A percentile compares a stretch with the other conserved stretches of the same genome.
phyloP scores from a whole-genome alignment of 2,797 vertebrate species.

The Lepilemur ruficaudatus region DNA sequence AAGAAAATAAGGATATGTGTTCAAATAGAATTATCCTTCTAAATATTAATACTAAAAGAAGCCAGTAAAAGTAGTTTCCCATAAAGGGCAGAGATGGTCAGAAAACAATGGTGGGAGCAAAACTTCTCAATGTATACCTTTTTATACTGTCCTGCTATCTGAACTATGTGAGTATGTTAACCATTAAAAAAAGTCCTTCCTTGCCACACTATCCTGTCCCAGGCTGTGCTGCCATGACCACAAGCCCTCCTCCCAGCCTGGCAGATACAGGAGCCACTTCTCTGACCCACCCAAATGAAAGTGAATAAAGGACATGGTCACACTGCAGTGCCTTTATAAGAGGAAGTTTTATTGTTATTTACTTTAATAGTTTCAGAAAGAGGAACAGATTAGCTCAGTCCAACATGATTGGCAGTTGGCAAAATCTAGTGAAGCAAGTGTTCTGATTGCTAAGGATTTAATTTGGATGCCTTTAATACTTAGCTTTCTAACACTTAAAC shows the following conservation, averaged over 20 bases:
- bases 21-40: constrained; percentile 1
- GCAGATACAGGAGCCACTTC: neutral
- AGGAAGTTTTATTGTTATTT: constrained; percentile 86
- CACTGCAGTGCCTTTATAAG: constrained; percentile 76
- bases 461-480: constrained; percentile 78
- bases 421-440: constrained; percentile 82
- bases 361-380: constrained; percentile 81
- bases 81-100: neutral
- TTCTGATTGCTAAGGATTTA: constrained; percentile 79
- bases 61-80: constrained; percentile 12
- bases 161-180: neutral
- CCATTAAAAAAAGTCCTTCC: neutral
- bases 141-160: neutral
- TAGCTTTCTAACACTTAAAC: constrained; percentile 80
- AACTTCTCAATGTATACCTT: neutral
- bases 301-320: constrained; percentile 78
- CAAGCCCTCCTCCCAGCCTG: neutral
- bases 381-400: constrained; percentile 81
- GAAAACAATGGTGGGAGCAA: neutral
- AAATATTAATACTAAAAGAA: constrained; percentile 28
- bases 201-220: neutral
- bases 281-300: constrained; percentile 25
- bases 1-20: neutral
- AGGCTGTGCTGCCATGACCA: neutral
- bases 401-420: constrained; percentile 80